Conservation (phyloP, 53 echinoderm and acorn worm genomes). For the Crossaster papposus region DNA sequence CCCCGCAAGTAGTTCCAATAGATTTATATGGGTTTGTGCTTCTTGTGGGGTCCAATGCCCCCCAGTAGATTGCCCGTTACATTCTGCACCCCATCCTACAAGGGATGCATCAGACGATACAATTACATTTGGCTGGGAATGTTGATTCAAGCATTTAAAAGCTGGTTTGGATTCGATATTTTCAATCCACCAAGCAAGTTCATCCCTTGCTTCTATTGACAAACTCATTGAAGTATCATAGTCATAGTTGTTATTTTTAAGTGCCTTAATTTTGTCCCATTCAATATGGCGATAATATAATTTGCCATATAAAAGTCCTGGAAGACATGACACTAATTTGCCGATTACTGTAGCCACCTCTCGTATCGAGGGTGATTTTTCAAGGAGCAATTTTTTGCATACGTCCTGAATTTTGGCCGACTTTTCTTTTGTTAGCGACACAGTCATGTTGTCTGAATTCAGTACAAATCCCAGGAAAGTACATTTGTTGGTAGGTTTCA, state of each 20-base stretch:
- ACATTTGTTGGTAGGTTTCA: neutral
- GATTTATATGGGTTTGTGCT: neutral
- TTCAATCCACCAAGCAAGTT: slow-evolving; percentile 61
- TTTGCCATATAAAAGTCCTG: slow-evolving; percentile 65
- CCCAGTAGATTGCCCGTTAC: neutral
- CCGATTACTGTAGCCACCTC: slow-evolving; percentile 60
- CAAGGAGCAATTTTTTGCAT: slow-evolving; percentile 28
- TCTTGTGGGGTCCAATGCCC: slow-evolving; percentile 17
- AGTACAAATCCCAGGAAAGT: slow-evolving; percentile 8
- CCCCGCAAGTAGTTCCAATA: slow-evolving; percentile 5
- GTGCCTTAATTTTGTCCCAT: slow-evolving; percentile 33
- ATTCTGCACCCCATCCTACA: too few species aligned
- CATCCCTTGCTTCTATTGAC: slow-evolving; percentile 45
- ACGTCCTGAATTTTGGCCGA: neutral
- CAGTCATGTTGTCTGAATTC: neutral
- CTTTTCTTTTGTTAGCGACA: slow-evolving; percentile 14
- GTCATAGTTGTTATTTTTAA: neutral
- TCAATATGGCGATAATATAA: slow-evolving; percentile 56
- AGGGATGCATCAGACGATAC: neutral
- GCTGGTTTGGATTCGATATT: slow-evolving; percentile 50
- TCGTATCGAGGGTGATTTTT: slow-evolving; percentile 32
- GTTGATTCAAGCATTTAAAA: neutral
- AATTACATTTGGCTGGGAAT: slow-evolving; percentile 14
- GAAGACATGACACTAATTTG: slow-evolving; percentile 64
- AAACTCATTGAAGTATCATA: slow-evolving; percentile 60